These are phyloP conservation scores for Drosophila jambulina DNA, from an alignment of 1,140 invertebrate species.

Conservation along the genomic window DNA sequence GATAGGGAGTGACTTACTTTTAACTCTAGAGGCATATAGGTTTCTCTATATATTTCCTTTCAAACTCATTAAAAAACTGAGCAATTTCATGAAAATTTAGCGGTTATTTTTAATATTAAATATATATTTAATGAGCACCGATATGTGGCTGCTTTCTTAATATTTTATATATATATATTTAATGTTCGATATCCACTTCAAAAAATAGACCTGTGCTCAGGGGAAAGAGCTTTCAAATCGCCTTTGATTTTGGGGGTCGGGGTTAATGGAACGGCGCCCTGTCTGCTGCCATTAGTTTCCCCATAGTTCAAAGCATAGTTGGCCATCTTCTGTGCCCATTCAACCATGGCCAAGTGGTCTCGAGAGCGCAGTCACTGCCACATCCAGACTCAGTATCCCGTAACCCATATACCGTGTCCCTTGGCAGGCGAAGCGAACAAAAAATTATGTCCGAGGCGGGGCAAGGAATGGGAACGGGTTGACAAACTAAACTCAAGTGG, in stretches of 20 bases:
- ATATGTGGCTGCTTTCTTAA: background rate
- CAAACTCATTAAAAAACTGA: background rate
- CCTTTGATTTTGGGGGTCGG: background rate
- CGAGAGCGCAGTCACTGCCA: constrained; percentile 30
- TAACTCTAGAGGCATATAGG: background rate
- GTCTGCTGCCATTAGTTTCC: constrained; percentile 72
- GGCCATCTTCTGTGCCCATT: constrained; percentile 74
- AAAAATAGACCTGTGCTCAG: background rate
- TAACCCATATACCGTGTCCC: constrained; percentile 4
- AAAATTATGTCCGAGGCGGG: constrained; percentile 50
- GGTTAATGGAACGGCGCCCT: constrained; percentile 17
- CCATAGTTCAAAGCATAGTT: constrained; percentile 81
- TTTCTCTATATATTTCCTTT: background rate
- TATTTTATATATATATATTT: background rate
- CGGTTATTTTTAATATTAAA: background rate
- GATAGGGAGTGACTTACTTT: too few species aligned
- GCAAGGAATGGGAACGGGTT: constrained; percentile 50
- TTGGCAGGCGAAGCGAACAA: constrained; percentile 71
- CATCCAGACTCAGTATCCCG: constrained; percentile 2
- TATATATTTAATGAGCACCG: background rate
- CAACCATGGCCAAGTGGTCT: constrained; percentile 72
- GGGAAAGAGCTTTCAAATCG: background rate
- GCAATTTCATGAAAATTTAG: background rate
- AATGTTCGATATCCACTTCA: background rate
- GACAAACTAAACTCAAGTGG: constrained; percentile 78